A percentile compares a stretch with the other conserved stretches of the same genome.
These are phyloP conservation scores for Festucalex cinctus DNA, from an alignment of 2,113 vertebrate genomes.

Conservation along the genomic window DNA sequence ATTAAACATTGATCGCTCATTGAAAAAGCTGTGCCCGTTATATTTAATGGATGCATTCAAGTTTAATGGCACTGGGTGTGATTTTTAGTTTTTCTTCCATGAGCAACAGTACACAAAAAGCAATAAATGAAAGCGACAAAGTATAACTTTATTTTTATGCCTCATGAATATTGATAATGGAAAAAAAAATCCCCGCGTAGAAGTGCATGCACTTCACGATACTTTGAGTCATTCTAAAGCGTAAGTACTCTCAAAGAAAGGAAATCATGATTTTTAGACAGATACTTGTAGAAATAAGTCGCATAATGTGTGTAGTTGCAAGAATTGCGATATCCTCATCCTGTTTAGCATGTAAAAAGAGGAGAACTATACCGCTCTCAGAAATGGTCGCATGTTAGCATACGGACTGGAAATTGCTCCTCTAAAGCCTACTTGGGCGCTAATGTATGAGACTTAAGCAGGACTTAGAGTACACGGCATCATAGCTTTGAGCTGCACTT, in stretches of 20 bases:
- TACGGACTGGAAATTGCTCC: background rate
- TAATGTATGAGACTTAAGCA: background rate
- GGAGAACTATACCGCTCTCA: background rate
- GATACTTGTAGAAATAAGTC: background rate
- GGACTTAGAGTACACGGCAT: background rate
- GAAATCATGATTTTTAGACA: slow-evolving; percentile 9
- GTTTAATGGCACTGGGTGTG: slow-evolving; percentile 39
- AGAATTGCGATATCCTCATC: background rate
- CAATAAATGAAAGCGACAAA: slow-evolving; percentile 24
- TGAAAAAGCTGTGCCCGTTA: slow-evolving; percentile 35
- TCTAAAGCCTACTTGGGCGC: background rate
- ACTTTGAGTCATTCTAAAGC: slow-evolving; percentile 16
- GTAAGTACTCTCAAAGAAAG: slow-evolving; percentile 12
- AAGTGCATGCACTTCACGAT: slow-evolving; percentile 15
- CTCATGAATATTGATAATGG: slow-evolving; percentile 32
- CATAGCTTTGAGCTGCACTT: background rate
- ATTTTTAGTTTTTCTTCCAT: slow-evolving; percentile 13
- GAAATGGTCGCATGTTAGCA: background rate
- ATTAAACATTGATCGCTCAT: slow-evolving; percentile 66
- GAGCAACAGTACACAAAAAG: slow-evolving; percentile 27
- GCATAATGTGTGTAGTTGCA: background rate
- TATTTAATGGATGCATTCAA: slow-evolving; percentile 27
- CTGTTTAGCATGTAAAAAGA: background rate
- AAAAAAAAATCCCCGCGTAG: slow-evolving; percentile 6
- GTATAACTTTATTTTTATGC: slow-evolving; percentile 34